Percentiles rank a stretch among this genome's conserved stretches.
Evolutionary conservation across 37 sponge, comb jelly and placozoan genomes (phyloP).

Genomic region (Spongia lamella): DNA sequence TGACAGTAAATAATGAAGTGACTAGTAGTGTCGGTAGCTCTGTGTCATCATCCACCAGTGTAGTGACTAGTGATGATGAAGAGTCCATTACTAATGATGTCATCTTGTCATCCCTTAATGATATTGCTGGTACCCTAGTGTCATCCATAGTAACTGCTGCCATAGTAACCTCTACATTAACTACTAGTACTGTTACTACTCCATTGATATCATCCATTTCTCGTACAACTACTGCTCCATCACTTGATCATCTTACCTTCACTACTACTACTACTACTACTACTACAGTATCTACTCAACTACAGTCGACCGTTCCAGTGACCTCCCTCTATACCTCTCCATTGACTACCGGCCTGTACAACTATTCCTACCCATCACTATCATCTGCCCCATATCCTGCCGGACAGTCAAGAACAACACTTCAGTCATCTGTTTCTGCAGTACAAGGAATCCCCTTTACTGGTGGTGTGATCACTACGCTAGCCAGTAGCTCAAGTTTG

Average conservation of each 20-base stretch:
- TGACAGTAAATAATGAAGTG: too few relatives aligned
- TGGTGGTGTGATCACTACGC: background rate
- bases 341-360: too few relatives aligned
- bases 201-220: background rate
- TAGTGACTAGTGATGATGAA: too few relatives aligned
- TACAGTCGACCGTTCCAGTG: too few relatives aligned
- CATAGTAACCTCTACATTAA: background rate
- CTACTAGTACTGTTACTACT: background rate
- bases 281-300: constrained; percentile 1
- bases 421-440: background rate
- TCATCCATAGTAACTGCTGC: background rate
- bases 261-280: background rate
- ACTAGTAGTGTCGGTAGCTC: too few relatives aligned
- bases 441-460: background rate
- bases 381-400: background rate
- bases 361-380: too few relatives aligned
- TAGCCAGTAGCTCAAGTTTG: too few relatives aligned
- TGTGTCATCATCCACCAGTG: too few relatives aligned
- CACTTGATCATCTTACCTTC: background rate
- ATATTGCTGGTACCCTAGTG: background rate
- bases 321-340: too few relatives aligned
- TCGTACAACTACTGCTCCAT: constrained; percentile 3
- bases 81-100: too few relatives aligned
- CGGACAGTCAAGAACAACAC: background rate
- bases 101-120: too few relatives aligned